phyloP scores from a whole-genome alignment of 2,113 vertebrate species.

The Cinclus mexicanus region DNA sequence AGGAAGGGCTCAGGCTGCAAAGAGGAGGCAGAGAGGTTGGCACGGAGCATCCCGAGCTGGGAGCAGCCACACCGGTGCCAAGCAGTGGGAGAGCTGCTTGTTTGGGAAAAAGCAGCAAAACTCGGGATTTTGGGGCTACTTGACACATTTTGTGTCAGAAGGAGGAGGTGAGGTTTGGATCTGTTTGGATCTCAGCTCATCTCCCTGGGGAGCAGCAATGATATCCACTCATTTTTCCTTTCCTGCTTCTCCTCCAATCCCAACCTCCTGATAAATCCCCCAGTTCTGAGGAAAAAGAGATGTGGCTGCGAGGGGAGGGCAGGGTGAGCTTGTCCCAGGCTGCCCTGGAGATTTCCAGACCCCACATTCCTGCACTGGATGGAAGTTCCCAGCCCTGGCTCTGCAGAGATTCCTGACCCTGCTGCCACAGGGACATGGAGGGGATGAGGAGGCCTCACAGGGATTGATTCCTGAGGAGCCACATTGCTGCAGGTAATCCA shows the following conservation, averaged over 20 bases:
- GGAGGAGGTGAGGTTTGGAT: background rate
- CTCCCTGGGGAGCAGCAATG: background rate
- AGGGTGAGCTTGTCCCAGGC: background rate
- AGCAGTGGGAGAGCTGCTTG: background rate
- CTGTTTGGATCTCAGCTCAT: background rate
- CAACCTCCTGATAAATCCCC: background rate
- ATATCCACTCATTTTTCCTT: fast-evolving
- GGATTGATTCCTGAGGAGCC: background rate
- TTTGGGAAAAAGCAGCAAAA: background rate
- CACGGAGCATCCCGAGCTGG: fast-evolving
- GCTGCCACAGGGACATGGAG: fast-evolving
- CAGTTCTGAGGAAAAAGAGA: background rate
- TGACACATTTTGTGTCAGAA: fast-evolving
- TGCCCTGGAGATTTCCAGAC: background rate
- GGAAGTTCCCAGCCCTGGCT: background rate
- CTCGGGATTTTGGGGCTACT: background rate
- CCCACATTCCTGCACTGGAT: background rate
- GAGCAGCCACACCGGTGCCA: background rate
- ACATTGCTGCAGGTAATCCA: background rate
- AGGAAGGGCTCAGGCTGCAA: background rate
- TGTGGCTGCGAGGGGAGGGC: background rate
- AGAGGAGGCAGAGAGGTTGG: background rate
- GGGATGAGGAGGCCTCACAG: background rate
- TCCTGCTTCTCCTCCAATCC: background rate
- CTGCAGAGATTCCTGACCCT: background rate